Conservation (phyloP, 2,113 vertebrate genomes). For the Petrocephalus microphthalmus region DNA sequence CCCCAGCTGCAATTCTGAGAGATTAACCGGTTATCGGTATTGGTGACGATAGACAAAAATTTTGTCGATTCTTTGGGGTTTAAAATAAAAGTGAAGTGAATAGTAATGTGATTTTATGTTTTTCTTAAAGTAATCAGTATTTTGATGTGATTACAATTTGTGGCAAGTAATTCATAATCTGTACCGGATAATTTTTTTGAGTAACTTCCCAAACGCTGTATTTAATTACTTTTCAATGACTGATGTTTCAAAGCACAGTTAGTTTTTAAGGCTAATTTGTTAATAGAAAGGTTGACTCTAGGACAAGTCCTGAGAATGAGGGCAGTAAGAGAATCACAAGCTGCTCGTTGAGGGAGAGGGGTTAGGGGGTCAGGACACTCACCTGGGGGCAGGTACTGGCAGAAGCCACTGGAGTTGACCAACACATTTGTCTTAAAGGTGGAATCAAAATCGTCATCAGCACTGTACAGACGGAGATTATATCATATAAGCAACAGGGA, state of each 20-base stretch:
- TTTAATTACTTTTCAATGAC: not conserved
- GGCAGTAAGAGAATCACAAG: not conserved
- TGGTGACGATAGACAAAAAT: not conserved
- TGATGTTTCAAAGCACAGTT: not conserved
- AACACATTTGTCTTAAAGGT: constrained; percentile 89
- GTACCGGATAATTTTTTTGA: not conserved
- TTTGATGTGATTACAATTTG: not conserved
- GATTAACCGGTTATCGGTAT: too few species aligned
- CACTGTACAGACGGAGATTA: constrained; percentile 54
- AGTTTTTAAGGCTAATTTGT: not conserved
- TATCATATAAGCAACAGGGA: not conserved
- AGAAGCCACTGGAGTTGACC: constrained; percentile 83
- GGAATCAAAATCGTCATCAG: constrained; percentile 85
- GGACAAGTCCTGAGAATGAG: not conserved
- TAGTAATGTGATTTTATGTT: not conserved
- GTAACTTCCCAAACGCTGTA: not conserved
- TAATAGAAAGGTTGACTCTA: not conserved
- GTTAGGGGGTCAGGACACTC: constrained; percentile 28
- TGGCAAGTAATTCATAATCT: not conserved
- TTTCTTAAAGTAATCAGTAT: not conserved
- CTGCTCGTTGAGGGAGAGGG: not conserved
- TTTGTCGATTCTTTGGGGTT: not conserved
- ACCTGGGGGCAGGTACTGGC: constrained; percentile 89
- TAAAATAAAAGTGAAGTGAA: not conserved
- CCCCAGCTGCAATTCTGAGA: too few species aligned